Conservation (phyloP, 2,797 vertebrate genomes). For the Sebastes diploproa region DNA sequence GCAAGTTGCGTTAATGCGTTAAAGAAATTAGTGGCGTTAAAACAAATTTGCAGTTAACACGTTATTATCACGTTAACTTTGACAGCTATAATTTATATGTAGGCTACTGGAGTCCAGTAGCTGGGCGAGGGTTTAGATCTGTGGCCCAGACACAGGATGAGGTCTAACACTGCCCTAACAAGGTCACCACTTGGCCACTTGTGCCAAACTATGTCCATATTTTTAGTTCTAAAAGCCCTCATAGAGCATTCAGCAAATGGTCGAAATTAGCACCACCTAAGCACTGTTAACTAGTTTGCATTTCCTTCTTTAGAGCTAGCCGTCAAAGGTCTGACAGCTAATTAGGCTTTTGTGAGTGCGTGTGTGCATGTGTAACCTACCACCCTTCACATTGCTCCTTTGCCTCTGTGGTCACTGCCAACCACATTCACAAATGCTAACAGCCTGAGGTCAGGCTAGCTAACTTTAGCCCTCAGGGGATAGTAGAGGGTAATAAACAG, state of each 20-base stretch:
- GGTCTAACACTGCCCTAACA: not conserved
- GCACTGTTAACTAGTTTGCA: not conserved
- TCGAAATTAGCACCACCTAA: not conserved
- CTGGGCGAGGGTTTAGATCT: not conserved
- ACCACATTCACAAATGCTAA: not conserved
- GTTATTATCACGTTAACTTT: too few relatives aligned
- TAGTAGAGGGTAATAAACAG: constrained; percentile 5
- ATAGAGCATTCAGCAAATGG: not conserved
- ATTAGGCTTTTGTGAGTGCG: not conserved
- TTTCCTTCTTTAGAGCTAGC: not conserved
- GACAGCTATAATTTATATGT: not conserved
- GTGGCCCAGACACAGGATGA: not conserved
- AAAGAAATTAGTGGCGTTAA: too few relatives aligned
- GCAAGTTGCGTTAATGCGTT: too few relatives aligned
- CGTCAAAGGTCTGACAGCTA: not conserved
- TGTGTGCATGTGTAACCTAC: not conserved
- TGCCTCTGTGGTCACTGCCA: not conserved
- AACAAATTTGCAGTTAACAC: too few relatives aligned
- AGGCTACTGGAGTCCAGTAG: not conserved
- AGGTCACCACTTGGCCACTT: not conserved
- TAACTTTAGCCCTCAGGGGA: constrained; percentile 31
- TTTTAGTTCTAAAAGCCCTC: not conserved
- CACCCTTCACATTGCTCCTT: not conserved
- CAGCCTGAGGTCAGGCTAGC: not conserved
- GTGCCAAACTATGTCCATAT: not conserved